These are phyloP conservation scores for Drosophila pseudoananassae DNA, from an alignment of 1,140 invertebrate genomes.

Conservation along the genomic window DNA sequence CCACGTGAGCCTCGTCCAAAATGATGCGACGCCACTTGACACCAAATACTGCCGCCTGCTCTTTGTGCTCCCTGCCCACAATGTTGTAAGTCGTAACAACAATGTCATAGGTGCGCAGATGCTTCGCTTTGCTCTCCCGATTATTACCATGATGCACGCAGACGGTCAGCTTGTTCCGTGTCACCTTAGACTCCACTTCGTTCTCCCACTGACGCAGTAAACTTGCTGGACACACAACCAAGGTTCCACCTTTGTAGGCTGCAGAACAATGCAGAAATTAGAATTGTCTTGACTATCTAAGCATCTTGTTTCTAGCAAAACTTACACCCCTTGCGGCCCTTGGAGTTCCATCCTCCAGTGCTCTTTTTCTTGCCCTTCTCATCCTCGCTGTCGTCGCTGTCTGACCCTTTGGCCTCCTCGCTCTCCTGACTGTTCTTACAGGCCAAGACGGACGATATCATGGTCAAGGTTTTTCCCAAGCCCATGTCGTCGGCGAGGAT, in stretches of 20 bases:
- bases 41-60: slow-evolving; percentile 64
- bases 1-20: slow-evolving; percentile 96
- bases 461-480: slow-evolving; percentile 95
- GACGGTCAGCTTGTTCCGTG: slow-evolving; percentile 87
- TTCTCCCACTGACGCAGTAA: slow-evolving; percentile 93
- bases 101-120: slow-evolving; percentile 87
- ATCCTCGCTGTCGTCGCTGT: slow-evolving; percentile 53
- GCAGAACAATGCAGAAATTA: neutral
- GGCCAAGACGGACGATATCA: slow-evolving; percentile 92
- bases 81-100: slow-evolving; percentile 93
- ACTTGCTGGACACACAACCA: slow-evolving; percentile 95
- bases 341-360: slow-evolving; percentile 66
- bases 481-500: slow-evolving; percentile 97
- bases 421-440: slow-evolving; percentile 67
- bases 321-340: slow-evolving; percentile 80
- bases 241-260: slow-evolving; percentile 88
- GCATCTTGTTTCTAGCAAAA: neutral
- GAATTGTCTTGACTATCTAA: neutral
- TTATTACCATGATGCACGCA: slow-evolving; percentile 92
- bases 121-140: slow-evolving; percentile 87
- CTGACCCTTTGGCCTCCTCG: slow-evolving; percentile 12
- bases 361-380: slow-evolving; percentile 62
- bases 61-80: slow-evolving; percentile 86
- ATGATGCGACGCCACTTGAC: slow-evolving; percentile 92
- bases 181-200: slow-evolving; percentile 90